phyloP scores from a whole-genome alignment of 2,113 vertebrate species.

The Sinocyclocheilus anshuiensis region DNA sequence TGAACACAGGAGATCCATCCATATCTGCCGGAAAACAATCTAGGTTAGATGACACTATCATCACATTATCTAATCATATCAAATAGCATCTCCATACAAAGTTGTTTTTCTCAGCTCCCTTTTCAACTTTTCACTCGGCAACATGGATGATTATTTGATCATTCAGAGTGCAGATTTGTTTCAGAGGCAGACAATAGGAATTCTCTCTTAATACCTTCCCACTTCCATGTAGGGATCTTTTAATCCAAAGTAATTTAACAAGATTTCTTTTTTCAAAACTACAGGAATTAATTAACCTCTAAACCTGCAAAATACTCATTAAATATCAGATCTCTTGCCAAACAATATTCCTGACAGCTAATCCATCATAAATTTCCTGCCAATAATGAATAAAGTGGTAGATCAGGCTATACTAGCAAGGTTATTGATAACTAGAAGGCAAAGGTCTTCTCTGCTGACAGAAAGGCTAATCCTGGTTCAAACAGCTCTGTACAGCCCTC shows the following conservation, averaged over 20 bases:
- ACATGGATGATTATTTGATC: not conserved
- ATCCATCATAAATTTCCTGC: constrained; percentile 38
- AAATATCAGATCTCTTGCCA: not conserved
- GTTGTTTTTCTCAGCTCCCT: not conserved
- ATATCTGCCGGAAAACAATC: constrained; percentile 76
- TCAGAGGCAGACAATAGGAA: not conserved
- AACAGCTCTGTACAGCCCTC: constrained; percentile 21
- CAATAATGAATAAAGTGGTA: constrained; percentile 38
- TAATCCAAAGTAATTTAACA: constrained; percentile 39
- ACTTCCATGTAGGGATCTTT: not conserved
- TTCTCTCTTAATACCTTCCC: not conserved
- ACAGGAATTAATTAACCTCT: constrained; percentile 31
- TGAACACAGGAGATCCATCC: constrained; percentile 94
- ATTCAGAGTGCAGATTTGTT: not conserved
- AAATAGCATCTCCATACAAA: not conserved
- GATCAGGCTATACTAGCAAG: constrained; percentile 10
- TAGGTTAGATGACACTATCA: constrained; percentile 12
- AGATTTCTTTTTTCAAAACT: not conserved
- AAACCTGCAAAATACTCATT: constrained; percentile 15
- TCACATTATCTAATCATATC: not conserved
- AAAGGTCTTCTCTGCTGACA: constrained; percentile 18
- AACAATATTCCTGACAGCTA: constrained; percentile 23
- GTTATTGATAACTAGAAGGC: constrained; percentile 36
- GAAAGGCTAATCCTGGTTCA: constrained; percentile 42
- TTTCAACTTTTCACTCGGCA: not conserved